Evolutionary conservation across 2,888 invertebrate species (phyloP), one percentile per base, ranked within the genome.

Genomic region (Drosophila rubida): DNA sequence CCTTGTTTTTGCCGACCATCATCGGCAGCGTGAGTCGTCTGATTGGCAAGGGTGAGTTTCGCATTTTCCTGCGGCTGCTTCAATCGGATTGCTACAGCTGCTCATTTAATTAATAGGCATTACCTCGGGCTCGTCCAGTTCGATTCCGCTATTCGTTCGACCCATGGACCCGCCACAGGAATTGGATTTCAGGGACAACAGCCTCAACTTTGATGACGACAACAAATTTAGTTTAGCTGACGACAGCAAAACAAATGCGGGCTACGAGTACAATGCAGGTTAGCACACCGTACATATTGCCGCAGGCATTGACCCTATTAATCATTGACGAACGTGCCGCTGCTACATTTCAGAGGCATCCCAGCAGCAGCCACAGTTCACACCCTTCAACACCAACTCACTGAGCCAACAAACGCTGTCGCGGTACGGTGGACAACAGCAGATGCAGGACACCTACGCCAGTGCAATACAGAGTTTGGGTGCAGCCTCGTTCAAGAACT

Each of bases 1-100:
- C 96, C 7, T 94, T 97, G 93, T 97, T 97, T 91, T 93, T 97
- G 89, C 97, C 97, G 0, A 96, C 96, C 66, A 94, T 97, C 63
- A 93, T 97, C 70, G 96, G 97, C 55, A 96, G 96, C 80, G 94
- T 97, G 61, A 96, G 96, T 53, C 96, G 96, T 92, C 94, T 97
- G 68, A 94, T 96, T 62, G 96, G 96, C 60, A 97, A 97, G 94
- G 96, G 97, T 94, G 91, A 88, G 89, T 50, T 27, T 30, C 1
- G 9, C 7, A 23, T 23, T 13, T 32, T 22, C 22, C 30, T 32
- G n/a, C 49, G 11, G 13, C 5, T 14, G 7, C n/a, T 9, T 4
- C 9, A 39, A 25, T 25, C 6, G 5, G 30, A 16, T 50, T 48
- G 48, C 19, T n/a, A 22, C 7, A 30, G 4, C 9, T 49, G 16